phyloP scores from a whole-genome alignment of 2,113 vertebrate genomes.

The Antechinus flavipes region DNA sequence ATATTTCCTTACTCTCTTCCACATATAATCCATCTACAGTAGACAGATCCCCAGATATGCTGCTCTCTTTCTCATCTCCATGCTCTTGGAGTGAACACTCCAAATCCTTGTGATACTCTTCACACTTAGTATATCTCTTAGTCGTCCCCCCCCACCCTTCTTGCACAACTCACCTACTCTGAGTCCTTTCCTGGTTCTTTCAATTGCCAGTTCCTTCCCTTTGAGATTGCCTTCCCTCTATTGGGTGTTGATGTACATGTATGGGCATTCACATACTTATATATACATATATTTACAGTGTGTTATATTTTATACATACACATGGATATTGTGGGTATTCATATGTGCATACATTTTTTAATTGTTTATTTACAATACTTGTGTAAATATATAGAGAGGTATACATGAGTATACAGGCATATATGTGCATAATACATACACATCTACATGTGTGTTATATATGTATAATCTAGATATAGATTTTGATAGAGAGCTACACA shows the following conservation, averaged over 20 bases:
- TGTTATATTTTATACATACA: neutral
- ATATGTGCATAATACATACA: neutral
- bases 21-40: neutral
- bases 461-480: neutral
- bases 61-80: neutral
- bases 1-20: constrained; percentile 5
- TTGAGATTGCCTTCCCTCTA: neutral
- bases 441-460: neutral
- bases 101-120: neutral
- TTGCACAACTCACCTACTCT: neutral
- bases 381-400: neutral
- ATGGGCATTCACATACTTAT: neutral
- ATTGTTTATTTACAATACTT: neutral
- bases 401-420: neutral
- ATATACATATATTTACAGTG: neutral
- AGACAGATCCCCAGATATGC: neutral
- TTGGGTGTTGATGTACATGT: neutral
- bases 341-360: neutral
- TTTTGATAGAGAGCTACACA: neutral
- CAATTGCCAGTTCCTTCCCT: neutral
- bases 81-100: neutral
- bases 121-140: neutral
- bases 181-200: neutral
- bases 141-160: neutral
- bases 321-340: too few species aligned